Base-by-base conservation (phyloP, 2,888 invertebrate genomes). In the Agriopis marginaria region DNA sequence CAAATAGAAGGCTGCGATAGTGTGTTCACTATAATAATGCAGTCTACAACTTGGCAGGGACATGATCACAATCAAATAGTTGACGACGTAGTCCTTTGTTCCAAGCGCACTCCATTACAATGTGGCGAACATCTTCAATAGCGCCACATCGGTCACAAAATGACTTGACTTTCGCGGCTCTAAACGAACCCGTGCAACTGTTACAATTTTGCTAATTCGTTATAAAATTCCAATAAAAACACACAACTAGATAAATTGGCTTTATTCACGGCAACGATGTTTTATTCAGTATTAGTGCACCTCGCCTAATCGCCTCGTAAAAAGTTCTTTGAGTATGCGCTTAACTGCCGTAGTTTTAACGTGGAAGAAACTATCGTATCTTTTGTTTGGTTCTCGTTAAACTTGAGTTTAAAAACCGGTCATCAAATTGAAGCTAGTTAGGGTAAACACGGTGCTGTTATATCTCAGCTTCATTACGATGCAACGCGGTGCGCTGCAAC, bases 221-320 rank as follows among this genome's bases (percentile, higher is more conserved):
- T 32, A 5, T 5, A 69, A 68, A 69, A 67, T 70, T 51, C 50
- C 66, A 73, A 65, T 75, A 56, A 68, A 66, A 70, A 68, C 71
- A 75, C 76, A 75, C 74, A 79, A 80, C 71, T 80, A 76, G 68
- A 75, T 73, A 51, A 70, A 79, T 78, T 68, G 75, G 69, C 73
- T 78, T 77, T 75, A 75, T 75, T 77, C 78, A 78, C 82, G 80
- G 78, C 78, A 76, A 3, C 76, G 76, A 55, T 75, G 77, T 82
- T 85, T 81, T 82, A 81, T 82, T 79, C 77, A 66, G 74, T 77
- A 76, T 84, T 78, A 77, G 77, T 77, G 80, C 78, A 73, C 76
- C 79, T 75, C 71, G 64, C 66, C 78, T 85, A 85, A 86, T 86
- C 83, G 83, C 75, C 73, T 78, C 82, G 83, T 85, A 83, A 83